Evolutionary conservation across 2,113 vertebrate species (phyloP), one percentile per base, ranked within the genome.

Genomic region (Cynopterus brachyotis): DNA sequence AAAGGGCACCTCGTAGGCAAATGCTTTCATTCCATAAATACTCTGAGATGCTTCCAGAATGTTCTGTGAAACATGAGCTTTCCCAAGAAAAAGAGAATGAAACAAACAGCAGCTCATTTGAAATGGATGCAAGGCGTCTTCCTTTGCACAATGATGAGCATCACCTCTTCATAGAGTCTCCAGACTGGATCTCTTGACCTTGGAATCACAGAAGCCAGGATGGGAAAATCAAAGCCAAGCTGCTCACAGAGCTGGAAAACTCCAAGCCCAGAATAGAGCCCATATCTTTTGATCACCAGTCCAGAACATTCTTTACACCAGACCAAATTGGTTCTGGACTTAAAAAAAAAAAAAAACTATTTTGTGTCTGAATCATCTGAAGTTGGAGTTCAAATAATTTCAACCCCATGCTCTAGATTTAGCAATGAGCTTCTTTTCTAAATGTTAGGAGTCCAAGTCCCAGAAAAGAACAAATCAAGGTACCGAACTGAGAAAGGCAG

Each of bases 311-410:
- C 50, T 60, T 30, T 20, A 76, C 9, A 55, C 64, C 53, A 50
- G 30, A 37, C 32, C 9, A 89, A 80, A 59, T 4, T 83, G 16
- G 9, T 73, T 83, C 26, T 47, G 6, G 92, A 81, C 16, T 60
- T 60, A 4, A 76, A 79, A 82, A 62, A 11, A 53, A 72, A 20
- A 9, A 60, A 66, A n/a, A 26, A 10, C 5, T 80, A 22, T 53
- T 86, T 78, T 95, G 15, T 4, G 0, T 73, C 64, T 96, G 50
- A 94, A 22, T 80, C 28, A 20, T 60, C 22, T 78, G 47, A 92
- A 42, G 5, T 32, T 62, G 20, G 6, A 53, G 16, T 30, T 81
- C n/a, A 85, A 81, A 85, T 50, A 79, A 55, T 2, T 12, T 81
- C 69, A 73, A 57, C 2, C 2, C 22, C 75, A 66, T 66, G 30